Base-by-base conservation (phyloP, 2,113 vertebrate genomes). In the Phalacrocorax aristotelis region DNA sequence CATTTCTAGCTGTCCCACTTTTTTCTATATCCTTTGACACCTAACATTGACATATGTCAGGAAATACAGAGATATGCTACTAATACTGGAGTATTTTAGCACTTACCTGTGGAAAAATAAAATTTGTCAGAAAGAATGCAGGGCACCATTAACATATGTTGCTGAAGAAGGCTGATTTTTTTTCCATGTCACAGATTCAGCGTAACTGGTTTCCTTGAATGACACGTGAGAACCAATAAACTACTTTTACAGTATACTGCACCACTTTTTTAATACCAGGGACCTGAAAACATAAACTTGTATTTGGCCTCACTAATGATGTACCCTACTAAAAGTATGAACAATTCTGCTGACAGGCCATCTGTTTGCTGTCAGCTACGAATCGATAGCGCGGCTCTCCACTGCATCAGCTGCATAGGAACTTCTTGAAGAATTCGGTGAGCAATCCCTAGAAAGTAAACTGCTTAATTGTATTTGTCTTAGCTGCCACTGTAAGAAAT, bases 291-390 rank as follows among this genome's bases (percentile, higher is more conserved):
- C 26, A 1, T 34, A 36, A 69, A 40, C 32, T 80, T 0, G 1
- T 65, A 12, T 74, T 80, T 90, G 80, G 71, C 83, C 96, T 97
- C 92, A 95, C 96, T 97, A 97, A 95, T 96, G 94, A 95, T 87
- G 94, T 21, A 94, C 82, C 76, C 89, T 89, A 89, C 19, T 76
- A 87, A 80, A 97, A 83, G 84, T 81, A 95, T 90, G 87, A 96
- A 95, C 49, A 75, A 38, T 46, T 34, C 90, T 93, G 80, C 90
- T 97, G 97, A 94, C 96, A 97, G 90, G 14, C 94, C 97, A 97
- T 96, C 97, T 97, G 98, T 97, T 94, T 96, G 88, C 86, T 97
- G 94, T 91, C 96, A 95, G 66, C 72, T 34, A 93, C 38, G 80
- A 96, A 97, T 89, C 92, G 1, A 97, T 95, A 76, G 66, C 34